A percentile compares a stretch with the other conserved stretches of the same genome.
Evolutionary conservation across 2,797 vertebrate species (phyloP).

Genomic region (Florisuga fusca): DNA sequence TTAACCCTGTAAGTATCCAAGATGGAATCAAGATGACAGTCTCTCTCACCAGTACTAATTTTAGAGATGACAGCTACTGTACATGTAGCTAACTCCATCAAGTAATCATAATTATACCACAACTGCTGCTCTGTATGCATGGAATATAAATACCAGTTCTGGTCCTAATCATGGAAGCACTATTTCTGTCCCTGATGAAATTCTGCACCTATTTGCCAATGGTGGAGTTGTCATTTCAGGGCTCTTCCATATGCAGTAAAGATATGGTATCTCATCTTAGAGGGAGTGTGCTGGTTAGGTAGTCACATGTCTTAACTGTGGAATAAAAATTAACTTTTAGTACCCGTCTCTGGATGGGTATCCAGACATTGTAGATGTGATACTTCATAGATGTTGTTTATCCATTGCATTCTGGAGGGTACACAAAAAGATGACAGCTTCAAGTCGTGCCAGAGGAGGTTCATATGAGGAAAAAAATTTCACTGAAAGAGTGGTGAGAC

Average conservation of each 20-base stretch:
- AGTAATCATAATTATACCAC: neutral
- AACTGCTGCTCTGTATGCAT: neutral
- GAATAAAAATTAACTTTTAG: neutral
- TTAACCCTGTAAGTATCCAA: neutral
- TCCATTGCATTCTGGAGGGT: neutral
- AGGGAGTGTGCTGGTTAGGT: neutral
- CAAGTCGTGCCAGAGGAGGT: too few relatives aligned
- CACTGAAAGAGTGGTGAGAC: too few relatives aligned
- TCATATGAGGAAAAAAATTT: too few relatives aligned
- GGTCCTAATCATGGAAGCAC: neutral
- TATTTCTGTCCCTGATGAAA: neutral
- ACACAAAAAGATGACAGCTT: neutral
- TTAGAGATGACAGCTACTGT: neutral
- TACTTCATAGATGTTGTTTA: neutral
- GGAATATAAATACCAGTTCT: neutral
- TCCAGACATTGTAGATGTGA: neutral
- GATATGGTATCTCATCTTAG: neutral
- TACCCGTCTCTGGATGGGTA: neutral
- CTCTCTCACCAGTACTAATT: neutral
- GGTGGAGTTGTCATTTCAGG: neutral
- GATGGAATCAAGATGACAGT: neutral
- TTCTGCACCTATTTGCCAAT: neutral
- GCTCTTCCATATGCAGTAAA: neutral
- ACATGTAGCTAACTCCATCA: neutral
- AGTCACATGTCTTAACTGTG: neutral